phyloP scores from a whole-genome alignment of 2,888 invertebrate genomes.

The Caenorhabditis wallacei region DNA sequence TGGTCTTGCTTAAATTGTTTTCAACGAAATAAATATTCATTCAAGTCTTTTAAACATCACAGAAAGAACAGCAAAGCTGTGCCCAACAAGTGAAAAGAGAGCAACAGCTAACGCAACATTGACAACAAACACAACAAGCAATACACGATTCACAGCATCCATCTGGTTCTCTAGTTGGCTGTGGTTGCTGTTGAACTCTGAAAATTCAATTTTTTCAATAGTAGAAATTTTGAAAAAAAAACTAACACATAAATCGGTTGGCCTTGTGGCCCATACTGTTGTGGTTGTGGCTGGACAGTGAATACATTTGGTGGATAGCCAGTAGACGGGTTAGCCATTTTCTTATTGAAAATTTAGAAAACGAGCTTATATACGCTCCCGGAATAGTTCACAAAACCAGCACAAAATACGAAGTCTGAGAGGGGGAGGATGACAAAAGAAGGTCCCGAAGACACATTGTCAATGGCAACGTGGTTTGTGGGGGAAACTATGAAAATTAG shows the following conservation, averaged over 20 bases:
- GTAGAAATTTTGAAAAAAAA: no score
- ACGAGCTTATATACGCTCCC: constrained; percentile 23
- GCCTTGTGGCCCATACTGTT: constrained; percentile 21
- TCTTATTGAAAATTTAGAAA: background rate
- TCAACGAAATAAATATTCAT: no score
- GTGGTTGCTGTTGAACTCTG: constrained; percentile 40
- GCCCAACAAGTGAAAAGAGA: constrained; percentile 49
- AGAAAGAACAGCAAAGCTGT: constrained; percentile 38
- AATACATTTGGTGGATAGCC: constrained; percentile 31
- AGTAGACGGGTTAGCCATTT: constrained; percentile 10
- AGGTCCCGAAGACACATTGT: constrained; percentile 31
- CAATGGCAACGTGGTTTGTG: constrained; percentile 46
- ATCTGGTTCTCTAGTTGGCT: constrained; percentile 4
- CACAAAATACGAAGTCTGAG: constrained; percentile 26
- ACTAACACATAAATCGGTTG: constrained; percentile 48
- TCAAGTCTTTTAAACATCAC: background rate
- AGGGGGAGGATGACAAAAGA: background rate
- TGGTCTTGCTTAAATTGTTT: constrained; percentile 15
- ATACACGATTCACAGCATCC: constrained; percentile 46
- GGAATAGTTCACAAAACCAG: constrained; percentile 5
- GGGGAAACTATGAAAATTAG: constrained; percentile 16
- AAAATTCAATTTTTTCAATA: no score
- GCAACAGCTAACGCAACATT: constrained; percentile 54
- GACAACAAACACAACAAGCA: constrained; percentile 49
- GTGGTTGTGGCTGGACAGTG: constrained; percentile 40